Evolutionary conservation across 2,888 invertebrate genomes (phyloP), one percentile per base, ranked within the genome.

Genomic region (Podotricha telesiphe): DNA sequence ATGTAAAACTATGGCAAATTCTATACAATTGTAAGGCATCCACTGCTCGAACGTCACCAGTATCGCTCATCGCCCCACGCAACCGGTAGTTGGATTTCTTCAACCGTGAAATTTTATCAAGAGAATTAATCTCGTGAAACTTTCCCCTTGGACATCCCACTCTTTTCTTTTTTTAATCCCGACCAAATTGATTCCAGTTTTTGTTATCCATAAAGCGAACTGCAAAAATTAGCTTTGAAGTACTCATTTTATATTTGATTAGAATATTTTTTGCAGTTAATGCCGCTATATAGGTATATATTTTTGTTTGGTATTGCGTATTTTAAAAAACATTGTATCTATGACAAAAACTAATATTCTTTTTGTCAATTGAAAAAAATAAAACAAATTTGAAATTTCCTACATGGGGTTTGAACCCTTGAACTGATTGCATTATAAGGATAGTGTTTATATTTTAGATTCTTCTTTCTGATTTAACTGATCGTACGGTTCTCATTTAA

Each of bases 81-180:
- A 88, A 89, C 91, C 90, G 91, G 91, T 93, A 91, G 90, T 90
- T 88, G 89, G 89, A 91, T 92, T 91, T 89, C 91, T 90, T 87
- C 89, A 92, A 90, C 91, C 91, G 91, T 92, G 91, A 92, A 93
- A 93, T 92, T 91, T 92, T 93, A 92, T 93, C 93, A 91, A 90
- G 88, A 88, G 90, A 91, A 92, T 92, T 92, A 92, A 92, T 93
- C 91, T 89, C 83, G 81, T 81, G 85, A 86, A 91, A 89, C 85
- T 90, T 89, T 88, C 87, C 89, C 89, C 84, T 82, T 84, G 87
- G 88, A 88, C 88, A 85, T 77, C 78, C 79, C 79, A 76, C 79
- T 82, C 77, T 82, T 87, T 86, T 85, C 81, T 85, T 86, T 86
- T 88, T 88, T 87, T 86, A 83, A 86, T 87, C 83, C 76, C 79